phyloP scores from a whole-genome alignment of 2,888 invertebrate genomes.

The Aethes cnicana region DNA sequence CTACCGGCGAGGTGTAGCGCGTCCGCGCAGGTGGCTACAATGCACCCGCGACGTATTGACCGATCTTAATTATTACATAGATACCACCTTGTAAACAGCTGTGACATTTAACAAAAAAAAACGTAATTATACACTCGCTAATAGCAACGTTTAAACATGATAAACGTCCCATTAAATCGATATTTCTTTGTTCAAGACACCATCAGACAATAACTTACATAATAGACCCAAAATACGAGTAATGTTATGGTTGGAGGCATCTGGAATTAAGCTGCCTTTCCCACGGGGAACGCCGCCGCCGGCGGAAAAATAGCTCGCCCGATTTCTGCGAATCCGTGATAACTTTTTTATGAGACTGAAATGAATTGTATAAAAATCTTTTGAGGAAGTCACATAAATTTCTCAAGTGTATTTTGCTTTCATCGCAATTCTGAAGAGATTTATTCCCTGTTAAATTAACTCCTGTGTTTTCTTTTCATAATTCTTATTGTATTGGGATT shows the following conservation, averaged over 20 bases:
- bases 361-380: conserved; percentile 77
- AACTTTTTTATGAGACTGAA: conserved; percentile 77
- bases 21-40: conserved; percentile 53
- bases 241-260: conserved; percentile 49
- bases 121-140: not conserved
- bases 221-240: conserved; percentile 39
- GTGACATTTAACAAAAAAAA: conserved; percentile 36
- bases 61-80: conserved; percentile 69
- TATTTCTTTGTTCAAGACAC: conserved; percentile 19
- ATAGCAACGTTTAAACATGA: conserved; percentile 13
- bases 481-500: conserved; percentile 40
- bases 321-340: conserved; percentile 75
- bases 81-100: conserved; percentile 60
- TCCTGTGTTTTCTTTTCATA: conserved; percentile 41
- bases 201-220: conserved; percentile 16
- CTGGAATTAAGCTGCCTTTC: conserved; percentile 59
- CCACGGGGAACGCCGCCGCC: conserved; percentile 62
- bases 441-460: conserved; percentile 64
- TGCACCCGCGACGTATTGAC: conserved; percentile 61
- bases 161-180: no score
- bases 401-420: conserved; percentile 66
- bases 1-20: conserved; percentile 58
- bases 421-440: conserved; percentile 60
- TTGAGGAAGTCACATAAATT: conserved; percentile 72
- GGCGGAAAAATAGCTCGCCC: conserved; percentile 71